phyloP scores from a whole-genome alignment of 2,888 invertebrate genomes.

The Volucella inanis region DNA sequence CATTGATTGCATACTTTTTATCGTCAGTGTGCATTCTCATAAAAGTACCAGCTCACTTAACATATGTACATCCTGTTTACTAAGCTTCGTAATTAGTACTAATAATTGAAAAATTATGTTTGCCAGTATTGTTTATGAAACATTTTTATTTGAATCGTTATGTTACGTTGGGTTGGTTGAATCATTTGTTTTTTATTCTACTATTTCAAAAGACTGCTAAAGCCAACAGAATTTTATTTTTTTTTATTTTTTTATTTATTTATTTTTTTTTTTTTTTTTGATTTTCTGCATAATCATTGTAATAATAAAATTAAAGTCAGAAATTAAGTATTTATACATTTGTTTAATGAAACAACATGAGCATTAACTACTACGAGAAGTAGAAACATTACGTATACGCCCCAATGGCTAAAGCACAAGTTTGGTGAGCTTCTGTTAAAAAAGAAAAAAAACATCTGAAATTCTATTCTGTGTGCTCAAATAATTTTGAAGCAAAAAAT shows the following conservation, averaged over 20 bases:
- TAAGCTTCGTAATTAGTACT: background rate
- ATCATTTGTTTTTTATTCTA: conserved; percentile 9
- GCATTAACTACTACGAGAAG: conserved; percentile 6
- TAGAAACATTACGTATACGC: conserved; percentile 57
- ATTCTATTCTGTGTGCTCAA: background rate
- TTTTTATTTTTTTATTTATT: background rate
- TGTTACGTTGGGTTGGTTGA: background rate
- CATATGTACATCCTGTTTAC: background rate
- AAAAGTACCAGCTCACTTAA: background rate
- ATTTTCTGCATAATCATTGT: conserved; percentile 31
- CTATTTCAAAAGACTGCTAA: conserved; percentile 27
- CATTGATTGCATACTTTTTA: too few relatives aligned
- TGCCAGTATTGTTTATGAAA: conserved; percentile 9
- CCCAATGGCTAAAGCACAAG: conserved; percentile 36
- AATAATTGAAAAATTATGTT: conserved; percentile 6
- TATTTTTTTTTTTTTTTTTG: conserved; percentile 4
- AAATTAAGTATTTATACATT: conserved; percentile 9
- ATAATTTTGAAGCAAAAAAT: conserved; percentile 24
- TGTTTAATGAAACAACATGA: conserved; percentile 41
- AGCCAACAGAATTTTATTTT: conserved; percentile 3
- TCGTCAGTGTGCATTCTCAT: background rate
- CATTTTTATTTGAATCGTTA: background rate
- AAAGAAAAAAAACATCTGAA: background rate
- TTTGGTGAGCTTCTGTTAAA: background rate
- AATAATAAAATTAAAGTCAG: conserved; percentile 23